Base-by-base conservation (phyloP, 2,113 vertebrate species). In the Pyrgilauda ruficollis region DNA sequence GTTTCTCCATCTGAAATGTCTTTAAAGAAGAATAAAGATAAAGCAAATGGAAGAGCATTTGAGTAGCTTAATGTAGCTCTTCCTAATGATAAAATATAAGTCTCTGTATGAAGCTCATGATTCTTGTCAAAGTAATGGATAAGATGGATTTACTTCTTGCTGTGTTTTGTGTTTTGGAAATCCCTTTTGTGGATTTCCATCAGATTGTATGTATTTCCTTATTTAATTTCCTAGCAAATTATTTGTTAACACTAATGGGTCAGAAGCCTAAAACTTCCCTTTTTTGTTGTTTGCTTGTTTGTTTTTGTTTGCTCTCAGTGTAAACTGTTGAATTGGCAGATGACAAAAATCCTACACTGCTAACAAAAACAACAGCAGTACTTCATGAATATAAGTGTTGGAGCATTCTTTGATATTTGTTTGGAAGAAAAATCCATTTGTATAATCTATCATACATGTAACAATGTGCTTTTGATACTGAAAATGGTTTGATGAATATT, bases 401-500 rank as follows among this genome's bases (percentile, higher is more conserved):
- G 39, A 70, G 87, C 44, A 93, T 94, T 87, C 91, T 97, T 97
- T 97, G 89, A 85, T 97, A 93, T 90, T 97, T 96, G 87, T 97
- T 97, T 93, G 86, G 89, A 95, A 96, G 82, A 74, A 96, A 97
- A 96, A 91, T 94, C 96, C 96, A 95, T 97, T 98, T 98, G 80
- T 98, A 41, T 95, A 95, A 94, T 97, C 94, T 90, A 89, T 97
- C 97, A 98, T 97, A 97, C 96, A 96, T 95, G 95, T 97, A 97
- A 97, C 89, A 95, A 93, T 92, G 78, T 87, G 90, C 86, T 97
- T 97, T 98, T 98, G 97, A 95, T 97, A 89, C 91, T 97, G 96
- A 96, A 84, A 97, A 96, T 96, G 84, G 88, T 95, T 97, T 97
- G 97, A 98, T 98, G 97, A 98, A 98, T 98, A 98, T 98, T 98